Conservation (phyloP, 2,797 vertebrate genomes). For the Potorous gilbertii region DNA sequence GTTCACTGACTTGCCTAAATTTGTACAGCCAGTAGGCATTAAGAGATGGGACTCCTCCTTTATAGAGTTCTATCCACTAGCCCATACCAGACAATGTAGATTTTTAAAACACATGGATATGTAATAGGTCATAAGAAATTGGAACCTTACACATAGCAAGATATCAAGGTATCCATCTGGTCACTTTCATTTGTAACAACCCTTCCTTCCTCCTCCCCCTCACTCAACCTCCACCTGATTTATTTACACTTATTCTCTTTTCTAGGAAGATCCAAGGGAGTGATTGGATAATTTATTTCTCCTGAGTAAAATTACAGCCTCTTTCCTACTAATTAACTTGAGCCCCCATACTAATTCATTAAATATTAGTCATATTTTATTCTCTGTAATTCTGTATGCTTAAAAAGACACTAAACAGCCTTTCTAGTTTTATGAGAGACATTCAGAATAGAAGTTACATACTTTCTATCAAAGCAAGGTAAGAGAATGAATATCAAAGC, state of each 20-base stretch:
- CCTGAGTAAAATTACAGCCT: neutral
- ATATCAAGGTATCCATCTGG: neutral
- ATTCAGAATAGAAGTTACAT: neutral
- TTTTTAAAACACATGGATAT: neutral
- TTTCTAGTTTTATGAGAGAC: neutral
- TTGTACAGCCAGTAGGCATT: neutral
- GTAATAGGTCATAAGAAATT: neutral
- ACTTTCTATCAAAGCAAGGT: neutral
- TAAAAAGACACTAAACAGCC: neutral
- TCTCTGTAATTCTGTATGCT: neutral
- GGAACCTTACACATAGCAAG: neutral
- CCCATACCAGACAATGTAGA: neutral
- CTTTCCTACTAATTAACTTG: neutral
- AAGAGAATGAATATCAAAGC: neutral
- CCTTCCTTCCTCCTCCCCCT: no score
- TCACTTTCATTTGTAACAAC: neutral
- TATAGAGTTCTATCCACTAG: neutral
- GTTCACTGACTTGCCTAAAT: neutral
- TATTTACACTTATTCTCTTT: neutral
- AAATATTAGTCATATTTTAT: neutral
- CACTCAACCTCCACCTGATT: neutral
- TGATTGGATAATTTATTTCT: neutral
- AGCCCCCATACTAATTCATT: neutral
- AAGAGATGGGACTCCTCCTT: neutral
- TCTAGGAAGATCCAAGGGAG: neutral